Base-by-base conservation (phyloP, 1,140 invertebrate species). In the Acromyrmex charruanus region DNA sequence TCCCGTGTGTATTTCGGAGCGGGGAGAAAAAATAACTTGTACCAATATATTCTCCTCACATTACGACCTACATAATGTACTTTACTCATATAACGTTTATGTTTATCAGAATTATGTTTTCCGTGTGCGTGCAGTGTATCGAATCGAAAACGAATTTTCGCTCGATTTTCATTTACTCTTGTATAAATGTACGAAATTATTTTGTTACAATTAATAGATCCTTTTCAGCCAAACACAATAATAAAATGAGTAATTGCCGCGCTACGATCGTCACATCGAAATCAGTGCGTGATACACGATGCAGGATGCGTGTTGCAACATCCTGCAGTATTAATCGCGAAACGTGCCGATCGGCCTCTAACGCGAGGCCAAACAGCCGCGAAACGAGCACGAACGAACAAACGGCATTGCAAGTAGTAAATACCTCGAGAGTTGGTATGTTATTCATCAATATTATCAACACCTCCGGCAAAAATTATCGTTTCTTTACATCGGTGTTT, bases 321-420 rank as follows among this genome's bases (percentile, higher is more conserved):
- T 84, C 80, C 80, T 84, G 69, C 18, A 61, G 39, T 63, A 63
- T 84, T 84, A 84, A 84, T 74, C 80, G 80, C 35, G 80, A 28
- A 75, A 84, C 80, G 80, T 84, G 80, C 80, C 69, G 69, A 84
- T 74, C 55, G 58, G 80, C 69, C 69, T 84, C 55, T 75, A 84
- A 84, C 61, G 44, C 80, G 25, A 84, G 69, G 69, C 65, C 79
- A 71, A 71, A 81, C 65, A 81, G 79, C 25, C 80, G 80, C 80
- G 55, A 63, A 84, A 84, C 66, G 66, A 59, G 79, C 53, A 81
- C 79, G 55, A 81, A 81, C 53, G 68, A 82, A 82, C 39, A 16
- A 74, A 84, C 55, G 12, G 35, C 68, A 44, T 25, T 21, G 55
- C 55, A 39, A 55, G 58, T 49, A 35, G 18, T 35, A 84, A 68